Conservation (phyloP, 2,797 vertebrate genomes). For the Hozukius guyotensis region DNA sequence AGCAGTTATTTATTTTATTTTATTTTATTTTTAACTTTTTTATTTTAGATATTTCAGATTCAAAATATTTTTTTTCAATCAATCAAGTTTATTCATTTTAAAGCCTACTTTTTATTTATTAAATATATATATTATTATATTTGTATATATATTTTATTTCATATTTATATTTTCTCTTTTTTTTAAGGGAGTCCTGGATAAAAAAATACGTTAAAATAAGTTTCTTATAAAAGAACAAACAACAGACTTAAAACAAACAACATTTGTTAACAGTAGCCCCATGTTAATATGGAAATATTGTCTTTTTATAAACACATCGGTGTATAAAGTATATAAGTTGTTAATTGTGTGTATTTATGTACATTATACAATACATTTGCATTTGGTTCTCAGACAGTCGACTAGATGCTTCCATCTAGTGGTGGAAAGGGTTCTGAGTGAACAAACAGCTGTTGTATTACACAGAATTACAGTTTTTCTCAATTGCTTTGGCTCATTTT, state of each 20-base stretch:
- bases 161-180: no score
- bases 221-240: not conserved
- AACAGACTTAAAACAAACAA: not conserved
- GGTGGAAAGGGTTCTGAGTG: slow-evolving; percentile 4
- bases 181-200: no score
- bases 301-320: not conserved
- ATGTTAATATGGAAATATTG: not conserved
- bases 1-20: no score
- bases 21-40: no score
- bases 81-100: no score
- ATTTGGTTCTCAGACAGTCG: not conserved
- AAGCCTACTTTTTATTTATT: no score
- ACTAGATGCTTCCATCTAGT: slow-evolving; percentile 56
- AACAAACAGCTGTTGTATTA: not conserved
- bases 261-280: not conserved
- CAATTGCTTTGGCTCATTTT: no score
- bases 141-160: no score
- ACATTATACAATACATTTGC: not conserved
- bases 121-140: no score
- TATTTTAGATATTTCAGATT: no score
- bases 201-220: not conserved
- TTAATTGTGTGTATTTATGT: not conserved
- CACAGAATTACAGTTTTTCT: not conserved
- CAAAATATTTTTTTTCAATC: no score
- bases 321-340: not conserved